Evolutionary conservation across 2,797 vertebrate species (phyloP).

Genomic region (Toxotes lorentzi): DNA sequence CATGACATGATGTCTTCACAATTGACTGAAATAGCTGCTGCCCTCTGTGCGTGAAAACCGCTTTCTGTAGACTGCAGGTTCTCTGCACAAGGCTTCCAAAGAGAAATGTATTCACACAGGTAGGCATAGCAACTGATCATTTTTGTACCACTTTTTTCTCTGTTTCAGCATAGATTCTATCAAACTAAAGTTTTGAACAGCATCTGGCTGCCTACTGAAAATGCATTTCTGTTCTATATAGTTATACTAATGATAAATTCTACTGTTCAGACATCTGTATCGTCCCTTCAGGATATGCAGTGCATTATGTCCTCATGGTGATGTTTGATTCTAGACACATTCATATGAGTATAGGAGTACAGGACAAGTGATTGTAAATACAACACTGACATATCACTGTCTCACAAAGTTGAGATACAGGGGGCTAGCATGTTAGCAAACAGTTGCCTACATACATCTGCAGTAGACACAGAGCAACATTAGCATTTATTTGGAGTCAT

Average conservation of each 20-base stretch:
- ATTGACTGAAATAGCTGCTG: constrained; percentile 57
- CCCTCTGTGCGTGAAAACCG: constrained; percentile 26
- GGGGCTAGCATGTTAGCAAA: too few relatives aligned
- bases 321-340: background rate
- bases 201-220: background rate
- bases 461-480: too few relatives aligned
- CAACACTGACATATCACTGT: background rate
- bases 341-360: too few relatives aligned
- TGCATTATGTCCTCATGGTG: background rate
- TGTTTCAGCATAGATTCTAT: constrained; percentile 25
- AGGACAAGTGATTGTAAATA: background rate
- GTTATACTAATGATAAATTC: background rate
- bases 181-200: background rate
- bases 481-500: too few relatives aligned
- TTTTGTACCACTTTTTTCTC: constrained; percentile 11
- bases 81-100: constrained; percentile 15
- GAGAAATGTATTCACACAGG: constrained; percentile 51
- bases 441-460: too few relatives aligned
- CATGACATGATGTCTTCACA: constrained; percentile 36
- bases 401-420: too few relatives aligned
- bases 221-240: background rate
- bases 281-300: background rate
- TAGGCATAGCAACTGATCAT: constrained; percentile 60
- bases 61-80: constrained; percentile 1
- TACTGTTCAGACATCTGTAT: background rate